Base-by-base conservation (phyloP, 2,113 vertebrate genomes). In the Malurus melanocephalus region DNA sequence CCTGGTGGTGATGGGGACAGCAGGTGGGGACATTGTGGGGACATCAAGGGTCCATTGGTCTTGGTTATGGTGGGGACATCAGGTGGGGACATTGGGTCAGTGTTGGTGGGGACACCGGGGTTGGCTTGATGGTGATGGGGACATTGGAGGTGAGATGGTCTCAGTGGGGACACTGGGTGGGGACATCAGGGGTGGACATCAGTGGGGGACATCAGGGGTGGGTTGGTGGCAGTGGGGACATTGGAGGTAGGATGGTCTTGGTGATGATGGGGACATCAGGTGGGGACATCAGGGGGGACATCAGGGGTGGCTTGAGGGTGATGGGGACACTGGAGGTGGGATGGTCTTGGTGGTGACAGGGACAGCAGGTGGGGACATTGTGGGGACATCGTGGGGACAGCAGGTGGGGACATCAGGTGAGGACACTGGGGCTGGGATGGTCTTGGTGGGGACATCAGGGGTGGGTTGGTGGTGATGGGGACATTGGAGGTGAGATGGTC, bases 271-370 rank as follows among this genome's bases (percentile, higher is more conserved):
- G 27, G 33, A 59, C 22, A 16, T 16, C 16, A 15, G 38, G 7
- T 59, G 33, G 57, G 10, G 33, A 9, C 22, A 35, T 9, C n/a
- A n/a, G n/a, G 19, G 16, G 9, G 10, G 24, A 49, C 5, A 11
- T 16, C 7, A n/a, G 4, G 3, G 13, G 3, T 5, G 6, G 38
- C 30, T 28, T 12, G 4, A n/a, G n/a, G n/a, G n/a, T n/a, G n/a
- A n/a, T n/a, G n/a, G n/a, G n/a, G n/a, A n/a, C n/a, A n/a, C n/a
- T n/a, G n/a, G n/a, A n/a, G n/a, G n/a, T n/a, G n/a, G n/a, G n/a
- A n/a, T n/a, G n/a, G 40, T 35, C 7, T 18, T 5, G n/a, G 17
- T 22, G 40, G 26, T n/a, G n/a, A n/a, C n/a, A n/a, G n/a, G 4
- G 18, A 64, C 4, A 20, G 57, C 4, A 20, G 14, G n/a, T 22